phyloP scores from a whole-genome alignment of 2,797 vertebrate species.

The Chiroxiphia lanceolata region DNA sequence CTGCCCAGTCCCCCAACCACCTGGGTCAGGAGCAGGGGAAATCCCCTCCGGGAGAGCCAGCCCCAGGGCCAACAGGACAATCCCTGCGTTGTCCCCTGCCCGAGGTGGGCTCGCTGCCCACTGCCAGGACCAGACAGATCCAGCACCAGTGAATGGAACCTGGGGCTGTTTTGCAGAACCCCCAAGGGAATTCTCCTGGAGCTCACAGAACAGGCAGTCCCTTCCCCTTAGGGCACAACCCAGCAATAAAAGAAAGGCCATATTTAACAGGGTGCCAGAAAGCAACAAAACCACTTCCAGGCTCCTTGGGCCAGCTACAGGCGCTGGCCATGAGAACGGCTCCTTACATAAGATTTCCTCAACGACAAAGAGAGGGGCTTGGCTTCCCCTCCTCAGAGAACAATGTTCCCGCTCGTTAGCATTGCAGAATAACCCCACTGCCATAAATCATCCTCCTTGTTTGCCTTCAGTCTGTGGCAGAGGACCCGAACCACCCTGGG shows the following conservation, averaged over 20 bases:
- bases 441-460: background rate
- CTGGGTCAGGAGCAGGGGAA: background rate
- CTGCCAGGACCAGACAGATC: background rate
- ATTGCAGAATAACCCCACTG: background rate
- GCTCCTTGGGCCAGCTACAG: constrained; percentile 55
- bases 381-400: constrained; percentile 20
- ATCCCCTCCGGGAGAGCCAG: background rate
- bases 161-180: background rate
- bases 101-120: background rate
- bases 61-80: background rate
- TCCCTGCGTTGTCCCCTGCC: background rate
- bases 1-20: background rate
- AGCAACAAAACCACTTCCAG: constrained; percentile 59
- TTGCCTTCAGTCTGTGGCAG: background rate
- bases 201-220: constrained; percentile 56
- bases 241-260: constrained; percentile 37
- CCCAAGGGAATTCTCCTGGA: constrained; percentile 43
- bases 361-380: background rate
- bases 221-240: constrained; percentile 40
- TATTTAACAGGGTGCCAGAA: constrained; percentile 70
- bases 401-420: background rate
- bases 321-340: background rate
- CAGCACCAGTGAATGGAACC: constrained; percentile 42
- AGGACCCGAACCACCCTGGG: background rate
- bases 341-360: constrained; percentile 32